Percentiles rank a stretch among this genome's conserved stretches.
Evolutionary conservation across 2,797 vertebrate species (phyloP).

Genomic region (Chaenodraco wilsoni): DNA sequence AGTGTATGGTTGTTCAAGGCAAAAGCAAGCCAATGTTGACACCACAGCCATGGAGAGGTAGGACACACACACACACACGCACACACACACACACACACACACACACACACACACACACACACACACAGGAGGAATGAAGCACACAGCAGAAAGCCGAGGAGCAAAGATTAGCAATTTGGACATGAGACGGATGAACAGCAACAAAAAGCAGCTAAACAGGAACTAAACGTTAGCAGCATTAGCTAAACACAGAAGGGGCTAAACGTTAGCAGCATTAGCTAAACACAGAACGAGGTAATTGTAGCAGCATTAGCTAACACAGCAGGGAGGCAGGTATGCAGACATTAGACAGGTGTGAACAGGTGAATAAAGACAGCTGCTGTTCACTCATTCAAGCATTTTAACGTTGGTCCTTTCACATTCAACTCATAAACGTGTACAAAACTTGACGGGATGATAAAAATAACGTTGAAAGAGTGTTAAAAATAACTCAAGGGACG

Average conservation of each 20-base stretch:
- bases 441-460: neutral
- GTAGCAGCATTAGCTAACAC: slow-evolving; percentile 65
- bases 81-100: no score
- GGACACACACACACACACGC: slow-evolving; percentile 72
- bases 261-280: no score
- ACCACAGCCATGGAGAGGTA: slow-evolving; percentile 84
- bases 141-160: slow-evolving; percentile 97
- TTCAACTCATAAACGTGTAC: slow-evolving; percentile 12
- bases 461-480: neutral
- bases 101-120: no score
- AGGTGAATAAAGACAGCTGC: slow-evolving; percentile 62
- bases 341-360: slow-evolving; percentile 75
- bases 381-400: slow-evolving; percentile 72
- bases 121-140: slow-evolving; percentile 48
- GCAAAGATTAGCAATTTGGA: slow-evolving; percentile 93
- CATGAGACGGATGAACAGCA: slow-evolving; percentile 81
- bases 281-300: no score
- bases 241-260: no score
- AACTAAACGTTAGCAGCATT: no score
- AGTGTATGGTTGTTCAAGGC: slow-evolving; percentile 79
- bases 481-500: neutral
- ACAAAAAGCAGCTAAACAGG: slow-evolving; percentile 40
- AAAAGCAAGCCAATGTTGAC: slow-evolving; percentile 90
- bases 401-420: slow-evolving; percentile 75
- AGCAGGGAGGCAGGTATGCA: slow-evolving; percentile 71